Base-by-base conservation (phyloP, 1,140 invertebrate species). In the Drosophila cardini region DNA sequence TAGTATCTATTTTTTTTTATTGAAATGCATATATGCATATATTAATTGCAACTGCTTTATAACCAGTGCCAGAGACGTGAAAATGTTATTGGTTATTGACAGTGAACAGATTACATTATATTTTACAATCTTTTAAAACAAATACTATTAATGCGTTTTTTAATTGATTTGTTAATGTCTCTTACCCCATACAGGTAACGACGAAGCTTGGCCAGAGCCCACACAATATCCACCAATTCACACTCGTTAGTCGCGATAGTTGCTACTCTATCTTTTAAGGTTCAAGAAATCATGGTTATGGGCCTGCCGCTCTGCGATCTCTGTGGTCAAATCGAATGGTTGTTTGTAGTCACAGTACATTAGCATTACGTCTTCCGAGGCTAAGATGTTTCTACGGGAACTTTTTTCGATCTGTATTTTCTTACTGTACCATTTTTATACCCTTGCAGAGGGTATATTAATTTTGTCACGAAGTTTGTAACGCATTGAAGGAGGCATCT, bases 321-420 rank as follows among this genome's bases (percentile, higher is more conserved):
- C 34, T 2, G 34, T 55, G 2, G 52, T 18, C 10, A 38, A 6
- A 6, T 55, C 52, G 10, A 55, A 55, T 2, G 32, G 15, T 21
- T 40, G 16, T n/a, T 18, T 40, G 7, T 16, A 18, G 13, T 55
- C 34, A 2, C 13, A 10, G 9, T 38, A 55, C 3, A 6, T 40
- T 18, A 53, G 43, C 18, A 18, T 43, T 32, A 79, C 38, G 48
- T 62, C 63, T 52, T 65, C 57, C 4, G 58, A 32, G 64, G 32
- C 30, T 30, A 56, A 42, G 36, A 16, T 18, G 6, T 45, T 45
- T 16, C 40, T 43, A 4, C 2, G 9, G 40, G 2, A 5, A 2
- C 7, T 43, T 43, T 8, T 5, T 43, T 13, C 2, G 34, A 36
- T 36, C 15, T 9, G 4, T n/a, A 43, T 15, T 43, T 43, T 43